Base-by-base conservation (phyloP, 30 jellyfish, hydroid and myxozoan genomes). In the Catostylus mosaicus region DNA sequence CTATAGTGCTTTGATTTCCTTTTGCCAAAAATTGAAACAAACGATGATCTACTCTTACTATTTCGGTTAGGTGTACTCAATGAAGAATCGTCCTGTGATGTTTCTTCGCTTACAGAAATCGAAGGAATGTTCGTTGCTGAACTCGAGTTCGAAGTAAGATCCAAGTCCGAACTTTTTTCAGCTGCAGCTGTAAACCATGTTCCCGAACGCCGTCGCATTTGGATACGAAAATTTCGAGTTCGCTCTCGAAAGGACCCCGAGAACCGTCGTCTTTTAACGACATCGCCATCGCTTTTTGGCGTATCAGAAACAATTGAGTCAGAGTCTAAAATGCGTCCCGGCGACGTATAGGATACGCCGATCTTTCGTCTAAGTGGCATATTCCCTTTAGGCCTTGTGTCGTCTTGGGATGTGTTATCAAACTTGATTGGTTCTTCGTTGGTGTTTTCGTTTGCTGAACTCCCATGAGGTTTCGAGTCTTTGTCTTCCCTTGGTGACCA, bases 401-500 rank as follows among this genome's bases (percentile, higher is more conserved):
- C 78, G 14, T 32, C 78, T 33, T 72, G 72, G 38, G 47, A 6
- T 1, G 30, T 54, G 18, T 20, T 16, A 1, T 77, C 88, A 22
- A 37, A 1, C 18, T 34, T 63, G 16, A n/a, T 26, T 11, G 33
- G 30, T 43, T 66, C 64, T 16, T 54, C 50, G 22, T 45, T 40
- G 56, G 7, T 30, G 23, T 60, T 61, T 73, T 6, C 77, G 73
- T 79, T 30, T 48, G 40, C 37, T n/a, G n/a, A n/a, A n/a, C n/a
- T n/a, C n/a, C n/a, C n/a, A n/a, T n/a, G n/a, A 73, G 33, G 36
- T 61, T 64, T 79, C 1, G 65, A 61, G 18, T 72, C 90, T 57
- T 67, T 67, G 59, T 78, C 98, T 23, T 92, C 98, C 56, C 83
- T 84, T 0, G 88, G 85, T 1, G 96, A 86, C 98, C 98, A 92